Percentiles rank a stretch among this genome's conserved stretches.
phyloP scores from a whole-genome alignment of 2,113 vertebrate species.

The Saimiri boliviensis region DNA sequence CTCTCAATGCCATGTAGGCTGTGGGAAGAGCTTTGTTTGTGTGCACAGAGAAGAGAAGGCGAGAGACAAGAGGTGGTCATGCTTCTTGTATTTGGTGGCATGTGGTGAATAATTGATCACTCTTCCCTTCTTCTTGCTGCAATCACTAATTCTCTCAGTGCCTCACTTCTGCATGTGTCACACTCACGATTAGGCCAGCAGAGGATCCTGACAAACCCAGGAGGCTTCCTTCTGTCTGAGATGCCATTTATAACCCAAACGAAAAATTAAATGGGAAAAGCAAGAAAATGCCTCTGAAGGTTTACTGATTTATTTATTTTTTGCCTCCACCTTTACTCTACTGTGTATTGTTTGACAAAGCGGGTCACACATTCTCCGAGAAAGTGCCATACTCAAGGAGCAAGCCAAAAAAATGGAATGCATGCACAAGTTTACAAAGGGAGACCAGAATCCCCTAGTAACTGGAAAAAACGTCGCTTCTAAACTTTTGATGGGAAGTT shows the following conservation, averaged over 20 bases:
- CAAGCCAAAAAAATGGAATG: not conserved
- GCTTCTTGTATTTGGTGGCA: conserved; percentile 63
- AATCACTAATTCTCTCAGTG: conserved; percentile 82
- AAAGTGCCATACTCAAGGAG: not conserved
- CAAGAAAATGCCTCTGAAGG: conserved; percentile 69
- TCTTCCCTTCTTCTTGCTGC: conserved; percentile 62
- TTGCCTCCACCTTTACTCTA: conserved; percentile 67
- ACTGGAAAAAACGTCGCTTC: not conserved
- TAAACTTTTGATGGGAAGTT: conserved; percentile 11
- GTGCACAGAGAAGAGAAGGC: not conserved
- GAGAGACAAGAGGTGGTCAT: conserved; percentile 50
- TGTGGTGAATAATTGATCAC: conserved; percentile 85
- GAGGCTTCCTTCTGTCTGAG: conserved; percentile 69
- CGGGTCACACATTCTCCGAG: conserved; percentile 23
- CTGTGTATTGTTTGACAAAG: conserved; percentile 32
- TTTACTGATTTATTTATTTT: conserved; percentile 55
- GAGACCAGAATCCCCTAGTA: not conserved
- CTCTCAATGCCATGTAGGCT: not conserved
- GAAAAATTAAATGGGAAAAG: conserved; percentile 83
- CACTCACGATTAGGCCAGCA: conserved; percentile 71
- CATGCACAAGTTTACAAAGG: not conserved
- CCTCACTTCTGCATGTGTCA: conserved; percentile 69
- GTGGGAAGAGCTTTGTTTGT: conserved; percentile 25
- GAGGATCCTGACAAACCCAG: conserved; percentile 67
- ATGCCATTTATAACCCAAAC: conserved; percentile 75